Conservation (phyloP, 2,888 invertebrate species). For the Nasonovia ribisnigri region DNA sequence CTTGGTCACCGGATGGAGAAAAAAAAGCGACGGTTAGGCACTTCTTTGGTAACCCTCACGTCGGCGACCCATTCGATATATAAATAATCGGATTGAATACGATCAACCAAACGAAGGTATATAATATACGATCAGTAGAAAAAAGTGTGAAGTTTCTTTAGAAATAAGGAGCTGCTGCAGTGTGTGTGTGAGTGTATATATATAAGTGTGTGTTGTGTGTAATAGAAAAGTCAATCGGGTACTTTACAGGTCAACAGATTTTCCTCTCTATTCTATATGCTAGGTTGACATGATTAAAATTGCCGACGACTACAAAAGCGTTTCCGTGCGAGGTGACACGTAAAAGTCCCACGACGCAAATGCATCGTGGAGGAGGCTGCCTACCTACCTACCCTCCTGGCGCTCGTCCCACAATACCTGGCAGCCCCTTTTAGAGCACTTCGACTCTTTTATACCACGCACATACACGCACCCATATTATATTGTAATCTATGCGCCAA, state of each 20-base stretch:
- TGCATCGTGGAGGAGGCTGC: neutral
- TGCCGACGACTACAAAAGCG: slow-evolving; percentile 56
- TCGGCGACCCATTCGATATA: neutral
- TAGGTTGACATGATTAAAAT: slow-evolving; percentile 59
- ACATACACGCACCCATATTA: neutral
- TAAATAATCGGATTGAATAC: slow-evolving; percentile 33
- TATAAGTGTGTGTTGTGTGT: neutral
- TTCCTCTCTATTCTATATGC: slow-evolving; percentile 10
- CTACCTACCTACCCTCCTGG: neutral
- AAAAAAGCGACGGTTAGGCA: neutral
- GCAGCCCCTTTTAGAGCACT: neutral
- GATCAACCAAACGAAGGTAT: neutral
- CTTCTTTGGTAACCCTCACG: neutral
- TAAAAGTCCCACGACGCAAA: slow-evolving; percentile 30
- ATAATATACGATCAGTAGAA: neutral
- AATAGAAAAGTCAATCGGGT: slow-evolving; percentile 61
- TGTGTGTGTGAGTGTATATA: neutral
- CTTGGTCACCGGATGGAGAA: neutral
- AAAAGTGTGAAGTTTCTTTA: slow-evolving; percentile 19
- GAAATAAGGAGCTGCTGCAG: neutral
- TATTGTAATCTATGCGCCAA: neutral
- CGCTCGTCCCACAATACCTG: neutral
- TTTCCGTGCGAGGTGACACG: slow-evolving; percentile 47
- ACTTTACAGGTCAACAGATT: slow-evolving; percentile 60
- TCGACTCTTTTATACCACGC: neutral